These are phyloP conservation scores for Mamestra configurata DNA, from an alignment of 1,140 invertebrate species.

Conservation along the genomic window DNA sequence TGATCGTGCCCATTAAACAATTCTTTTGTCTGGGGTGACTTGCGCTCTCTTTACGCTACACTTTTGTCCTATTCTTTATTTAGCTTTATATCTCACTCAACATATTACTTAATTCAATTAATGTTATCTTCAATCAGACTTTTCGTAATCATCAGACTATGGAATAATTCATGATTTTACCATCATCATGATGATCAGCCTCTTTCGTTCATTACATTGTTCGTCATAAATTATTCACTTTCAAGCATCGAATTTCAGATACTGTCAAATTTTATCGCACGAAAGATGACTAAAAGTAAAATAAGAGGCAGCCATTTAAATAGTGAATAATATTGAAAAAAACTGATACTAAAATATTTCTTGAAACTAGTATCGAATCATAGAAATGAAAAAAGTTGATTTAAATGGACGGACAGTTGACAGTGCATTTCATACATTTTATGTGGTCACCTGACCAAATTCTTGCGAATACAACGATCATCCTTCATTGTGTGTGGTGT, in stretches of 20 bases:
- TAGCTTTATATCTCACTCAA: conserved; percentile 14
- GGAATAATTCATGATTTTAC: conserved; percentile 11
- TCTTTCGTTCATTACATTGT: neutral
- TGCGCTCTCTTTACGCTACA: conserved; percentile 68
- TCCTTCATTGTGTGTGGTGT: neutral
- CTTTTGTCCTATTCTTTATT: conserved; percentile 49
- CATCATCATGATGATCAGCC: neutral
- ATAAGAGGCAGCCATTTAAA: neutral
- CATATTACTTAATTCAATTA: conserved; percentile 48
- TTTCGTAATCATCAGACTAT: conserved; percentile 1
- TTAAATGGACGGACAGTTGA: conserved; percentile 13
- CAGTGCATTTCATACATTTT: conserved; percentile 6
- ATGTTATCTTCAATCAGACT: conserved; percentile 14
- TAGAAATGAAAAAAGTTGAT: neutral
- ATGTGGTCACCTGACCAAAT: neutral
- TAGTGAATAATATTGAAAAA: neutral
- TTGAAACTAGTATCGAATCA: neutral
- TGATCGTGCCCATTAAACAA: conserved; percentile 61
- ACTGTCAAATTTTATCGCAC: too few species aligned
- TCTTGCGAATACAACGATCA: neutral
- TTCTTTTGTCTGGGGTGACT: conserved; percentile 78
- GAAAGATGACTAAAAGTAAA: too few species aligned
- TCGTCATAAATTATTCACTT: too few species aligned
- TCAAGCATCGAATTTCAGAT: too few species aligned
- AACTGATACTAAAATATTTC: neutral